Base-by-base conservation (phyloP, 2,797 vertebrate species). In the Champsocephalus esox region DNA sequence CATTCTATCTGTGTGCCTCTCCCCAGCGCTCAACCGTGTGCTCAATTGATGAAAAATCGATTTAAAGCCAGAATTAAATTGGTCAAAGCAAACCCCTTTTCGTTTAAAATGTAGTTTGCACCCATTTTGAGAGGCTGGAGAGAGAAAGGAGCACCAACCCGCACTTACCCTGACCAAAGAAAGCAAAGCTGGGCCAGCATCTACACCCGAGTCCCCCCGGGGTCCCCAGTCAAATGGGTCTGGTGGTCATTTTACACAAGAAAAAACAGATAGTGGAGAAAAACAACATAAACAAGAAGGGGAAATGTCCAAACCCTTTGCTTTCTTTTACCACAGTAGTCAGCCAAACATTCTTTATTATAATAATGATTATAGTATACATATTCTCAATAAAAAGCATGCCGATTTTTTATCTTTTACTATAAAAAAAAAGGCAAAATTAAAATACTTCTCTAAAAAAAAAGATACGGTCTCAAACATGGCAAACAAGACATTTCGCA, bases 161-260 rank as follows among this genome's bases (percentile, higher is more conserved):
- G 28, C 82, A 94, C 94, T 94, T 94, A 95, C 93, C 94, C 94
- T 74, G 89, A 94, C 89, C 92, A 92, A 81, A 93, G 93, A 92
- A 88, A 87, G 83, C 87, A 86, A 83, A 93, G 91, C 88, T 77
- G 90, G 90, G 88, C 87, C 89, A 90, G 92, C 91, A 88, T 90
- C 92, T 93, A 93, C 92, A 93, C 91, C 92, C 85, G 92, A 84
- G 89, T 89, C 88, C 92, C 87, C 87, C 76, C 64, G 84, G 87
- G 56, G 88, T 87, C 92, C 87, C 91, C 34, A 90, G 90, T 93
- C 93, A 92, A 90, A 91, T 81, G 91, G 92, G 86, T 93, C 93
- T 92, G 92, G 86, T 76, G 89, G 87, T 87, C 89, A 82, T 91
- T 94, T 93, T 90, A 92, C 93, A 94, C 90, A 91, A 83, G 89